Evolutionary conservation across 2,888 invertebrate species (phyloP), one percentile per base, ranked within the genome.

Genomic region (Noctua fimbriata): DNA sequence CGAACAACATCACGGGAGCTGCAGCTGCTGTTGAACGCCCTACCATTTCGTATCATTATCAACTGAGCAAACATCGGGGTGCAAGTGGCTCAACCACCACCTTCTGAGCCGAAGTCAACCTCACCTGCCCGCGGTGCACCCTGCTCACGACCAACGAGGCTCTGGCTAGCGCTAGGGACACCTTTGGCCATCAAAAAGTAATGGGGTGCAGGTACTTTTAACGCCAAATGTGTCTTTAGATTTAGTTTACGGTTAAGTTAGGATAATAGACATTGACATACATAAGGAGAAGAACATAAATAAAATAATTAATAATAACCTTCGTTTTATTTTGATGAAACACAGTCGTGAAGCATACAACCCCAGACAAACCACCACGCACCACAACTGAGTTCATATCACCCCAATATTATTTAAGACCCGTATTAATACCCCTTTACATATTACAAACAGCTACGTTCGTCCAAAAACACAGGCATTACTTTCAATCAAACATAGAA

Each of bases 41-140:
- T 36, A 14, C 21, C 36, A 12, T 24, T 21, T 65, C 12, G 32
- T 32, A 21, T 36, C 32, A 65, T 65, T 21, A 65, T 21, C 36
- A 24, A 14, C 65, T 12, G 21, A 66, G 66, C 41, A 14, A 66
- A 41, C 66, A 41, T 41, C n/a, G 72, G 72, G 81, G 75, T 81
- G 82, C 41, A 71, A 67, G 63, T 67, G 84, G 84, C 73, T 73
- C 78, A 52, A 65, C 24, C 60, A 55, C 16, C 32, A 78, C 5
- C 73, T n/a, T 0, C 16, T 1, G 73, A 72, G 60, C 58, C 44
- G 65, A 74, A 83, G 79, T 71, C 79, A 67, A 81, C 73, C 69
- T 82, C 79, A 41, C 77, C 71, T 58, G 87, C 84, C 14, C 83
- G 71, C 32, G 86, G 73, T 41, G 60, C 79, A 16, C 81, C 89